These are phyloP conservation scores for Drosophila sp. DNA, from an alignment of 1,140 invertebrate species.

Conservation along the genomic window DNA sequence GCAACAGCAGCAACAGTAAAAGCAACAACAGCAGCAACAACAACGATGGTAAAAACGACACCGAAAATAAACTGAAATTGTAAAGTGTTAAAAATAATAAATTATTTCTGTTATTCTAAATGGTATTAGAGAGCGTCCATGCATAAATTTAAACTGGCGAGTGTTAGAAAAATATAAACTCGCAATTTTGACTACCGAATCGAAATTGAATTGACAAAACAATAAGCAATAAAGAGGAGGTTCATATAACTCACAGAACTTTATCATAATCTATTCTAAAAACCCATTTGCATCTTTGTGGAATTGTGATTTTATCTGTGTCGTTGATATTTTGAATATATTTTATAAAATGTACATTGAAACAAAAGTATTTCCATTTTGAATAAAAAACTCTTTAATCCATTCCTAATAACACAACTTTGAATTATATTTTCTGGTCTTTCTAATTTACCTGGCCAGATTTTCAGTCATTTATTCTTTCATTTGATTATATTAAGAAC, in stretches of 20 bases:
- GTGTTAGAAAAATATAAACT: constrained; percentile 63
- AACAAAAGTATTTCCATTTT: no score
- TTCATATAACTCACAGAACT: no score
- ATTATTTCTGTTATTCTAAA: constrained; percentile 82
- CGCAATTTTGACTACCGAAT: constrained; percentile 27
- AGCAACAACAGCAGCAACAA: constrained; percentile 17
- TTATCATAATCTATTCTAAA: no score
- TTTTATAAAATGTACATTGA: no score
- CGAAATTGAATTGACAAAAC: constrained; percentile 2
- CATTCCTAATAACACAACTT: background rate
- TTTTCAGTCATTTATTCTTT: no score
- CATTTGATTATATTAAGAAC: background rate
- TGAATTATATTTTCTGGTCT: no score
- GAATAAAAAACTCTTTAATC: background rate
- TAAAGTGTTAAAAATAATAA: constrained; percentile 83
- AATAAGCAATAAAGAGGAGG: background rate
- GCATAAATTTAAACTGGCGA: constrained; percentile 72
- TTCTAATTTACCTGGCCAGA: background rate
- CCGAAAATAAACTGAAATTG: constrained; percentile 62
- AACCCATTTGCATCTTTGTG: no score
- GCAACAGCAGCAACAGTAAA: constrained; percentile 4
- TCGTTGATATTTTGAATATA: no score
- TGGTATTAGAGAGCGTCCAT: constrained; percentile 78
- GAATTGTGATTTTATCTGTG: background rate
- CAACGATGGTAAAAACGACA: constrained; percentile 34